Evolutionary conservation across 2,113 vertebrate species (phyloP).

Genomic region (Ammospiza nelsoni): DNA sequence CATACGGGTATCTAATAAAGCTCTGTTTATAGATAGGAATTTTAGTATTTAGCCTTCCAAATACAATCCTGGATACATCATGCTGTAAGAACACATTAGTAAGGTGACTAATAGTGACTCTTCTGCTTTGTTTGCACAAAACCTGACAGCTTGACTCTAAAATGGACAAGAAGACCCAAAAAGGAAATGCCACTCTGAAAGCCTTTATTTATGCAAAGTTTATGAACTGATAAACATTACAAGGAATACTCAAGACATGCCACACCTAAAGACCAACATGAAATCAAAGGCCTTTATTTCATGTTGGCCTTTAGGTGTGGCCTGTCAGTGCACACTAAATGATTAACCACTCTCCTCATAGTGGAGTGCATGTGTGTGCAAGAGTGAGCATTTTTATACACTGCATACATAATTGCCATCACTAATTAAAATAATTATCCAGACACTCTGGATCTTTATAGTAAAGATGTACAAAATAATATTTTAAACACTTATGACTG

Average conservation of each 20-base stretch:
- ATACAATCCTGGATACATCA: not conserved
- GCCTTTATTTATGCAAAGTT: not conserved
- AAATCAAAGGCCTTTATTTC: not conserved
- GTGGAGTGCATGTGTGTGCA: rapidly evolving
- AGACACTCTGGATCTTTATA: not conserved
- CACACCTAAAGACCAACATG: not conserved
- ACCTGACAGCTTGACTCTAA: not conserved
- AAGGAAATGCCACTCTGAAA: not conserved
- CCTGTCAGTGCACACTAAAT: not conserved
- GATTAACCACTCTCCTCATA: not conserved
- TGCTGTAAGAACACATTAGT: not conserved
- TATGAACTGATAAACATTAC: not conserved
- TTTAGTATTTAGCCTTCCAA: not conserved
- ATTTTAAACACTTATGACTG: not conserved
- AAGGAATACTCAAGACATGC: not conserved
- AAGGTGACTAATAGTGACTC: not conserved
- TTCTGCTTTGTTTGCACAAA: not conserved
- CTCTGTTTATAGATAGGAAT: not conserved
- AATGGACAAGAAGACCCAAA: not conserved
- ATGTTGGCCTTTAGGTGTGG: too few species aligned
- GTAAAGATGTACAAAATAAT: not conserved
- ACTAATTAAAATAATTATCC: not conserved
- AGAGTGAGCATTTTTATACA: not conserved
- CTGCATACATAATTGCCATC: not conserved
- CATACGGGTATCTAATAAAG: not conserved